Base-by-base conservation (phyloP, 2,888 invertebrate genomes). In the Chymomyza amoena region DNA sequence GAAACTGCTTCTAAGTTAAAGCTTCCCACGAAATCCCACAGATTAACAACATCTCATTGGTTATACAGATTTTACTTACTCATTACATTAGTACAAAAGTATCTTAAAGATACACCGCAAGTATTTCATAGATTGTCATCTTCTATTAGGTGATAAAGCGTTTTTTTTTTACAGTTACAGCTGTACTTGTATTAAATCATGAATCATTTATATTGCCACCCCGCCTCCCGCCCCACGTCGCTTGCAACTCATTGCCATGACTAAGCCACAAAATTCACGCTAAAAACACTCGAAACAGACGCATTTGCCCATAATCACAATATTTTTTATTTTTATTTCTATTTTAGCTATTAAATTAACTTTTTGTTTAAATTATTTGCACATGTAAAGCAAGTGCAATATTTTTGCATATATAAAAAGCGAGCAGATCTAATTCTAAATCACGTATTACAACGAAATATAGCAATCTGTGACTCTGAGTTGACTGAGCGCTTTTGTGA, bases 371-470 rank as follows among this genome's bases (percentile, higher is more conserved):
- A 45, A 45, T 45, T 45, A 65, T 68, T 63, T 16, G 4, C 9
- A 28, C 15, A 60, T 50, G 39, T 51, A 67, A 25, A 45, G 39
- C 39, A 45, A 45, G 13, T 45, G 39, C 13, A 13, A 45, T 3
- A 15, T 13, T 13, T 45, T 45, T 45, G 39, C 39, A 45, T 45
- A 45, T 45, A 54, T 18, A 54, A 54, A 16, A 54, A 7, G 16
- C 20, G 18, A 20, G 54, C 16, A 18, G 18, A 18, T 54, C 54
- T 54, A 54, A 20, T 18, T 16, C 15, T 64, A 66, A 75, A 78
- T 85, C 78, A 85, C 85, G 81, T 81, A 84, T 70, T 70, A 36
- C n/a, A 56, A 4, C 28, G 20, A 39, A 60, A 25, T 45, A 57
- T 18, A 20, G 7, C 18, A 16, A 45, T 2, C 50, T 13, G 51